These are phyloP conservation scores for Holothuria glaberrima DNA, from an alignment of 35 echinoderm and acorn worm genomes.

Conservation along the genomic window DNA sequence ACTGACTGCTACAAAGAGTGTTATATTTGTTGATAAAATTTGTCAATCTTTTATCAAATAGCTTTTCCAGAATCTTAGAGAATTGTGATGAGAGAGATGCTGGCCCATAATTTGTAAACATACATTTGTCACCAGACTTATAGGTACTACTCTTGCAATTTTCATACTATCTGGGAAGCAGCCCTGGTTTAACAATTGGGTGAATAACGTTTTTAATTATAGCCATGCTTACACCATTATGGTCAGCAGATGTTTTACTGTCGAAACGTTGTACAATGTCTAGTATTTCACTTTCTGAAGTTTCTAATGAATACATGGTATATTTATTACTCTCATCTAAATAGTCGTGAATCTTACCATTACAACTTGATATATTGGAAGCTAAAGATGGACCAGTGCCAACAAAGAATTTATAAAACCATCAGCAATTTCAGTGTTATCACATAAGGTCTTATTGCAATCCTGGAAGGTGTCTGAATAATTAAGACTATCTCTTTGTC, in stretches of 20 bases:
- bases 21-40: too few relatives aligned
- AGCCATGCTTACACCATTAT: background rate
- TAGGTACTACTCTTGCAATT: background rate
- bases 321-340: background rate
- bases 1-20: too few relatives aligned
- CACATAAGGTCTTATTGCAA: too few relatives aligned
- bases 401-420: background rate
- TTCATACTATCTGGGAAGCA: background rate
- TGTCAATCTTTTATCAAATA: too few relatives aligned
- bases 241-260: background rate
- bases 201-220: background rate
- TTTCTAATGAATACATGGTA: background rate
- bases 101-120: background rate
- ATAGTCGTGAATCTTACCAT: background rate
- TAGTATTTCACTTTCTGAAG: background rate
- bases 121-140: background rate
- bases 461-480: too few relatives aligned
- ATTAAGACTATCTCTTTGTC: too few relatives aligned
- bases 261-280: background rate
- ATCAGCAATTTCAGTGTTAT: background rate
- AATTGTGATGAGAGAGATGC: background rate
- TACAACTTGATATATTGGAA: background rate
- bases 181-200: background rate
- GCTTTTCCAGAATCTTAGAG: background rate
- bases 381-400: background rate